Evolutionary conservation across 2,113 vertebrate genomes (phyloP).

Genomic region (Brachyhypopomus occidentalis): DNA sequence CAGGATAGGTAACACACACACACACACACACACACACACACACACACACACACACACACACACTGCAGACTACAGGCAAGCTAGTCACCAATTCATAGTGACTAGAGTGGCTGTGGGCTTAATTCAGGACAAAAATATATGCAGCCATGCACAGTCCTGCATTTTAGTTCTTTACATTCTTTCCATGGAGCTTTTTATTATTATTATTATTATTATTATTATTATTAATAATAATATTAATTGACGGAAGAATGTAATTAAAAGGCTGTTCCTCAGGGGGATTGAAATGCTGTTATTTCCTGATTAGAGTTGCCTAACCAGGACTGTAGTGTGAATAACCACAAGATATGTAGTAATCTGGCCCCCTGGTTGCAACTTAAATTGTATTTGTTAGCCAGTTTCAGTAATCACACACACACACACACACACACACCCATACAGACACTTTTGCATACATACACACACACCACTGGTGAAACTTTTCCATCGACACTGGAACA

Average conservation of each 20-base stretch:
- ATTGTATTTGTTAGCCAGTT: background rate
- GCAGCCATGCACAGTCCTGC: background rate
- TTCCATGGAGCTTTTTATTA: background rate
- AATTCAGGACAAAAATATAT: too few species aligned
- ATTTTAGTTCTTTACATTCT: background rate
- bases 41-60: background rate
- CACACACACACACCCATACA: too few species aligned
- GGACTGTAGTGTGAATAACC: constrained; percentile 37
- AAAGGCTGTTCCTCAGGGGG: constrained; percentile 44
- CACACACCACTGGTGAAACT: too few species aligned
- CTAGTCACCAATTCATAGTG: too few species aligned
- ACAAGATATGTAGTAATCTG: constrained; percentile 47
- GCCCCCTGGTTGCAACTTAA: constrained; percentile 47
- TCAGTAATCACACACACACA: too few species aligned
- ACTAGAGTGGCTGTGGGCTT: too few species aligned
- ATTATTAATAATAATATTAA: background rate
- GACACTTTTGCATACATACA: too few species aligned
- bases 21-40: background rate
- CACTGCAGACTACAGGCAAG: background rate
- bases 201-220: too few species aligned
- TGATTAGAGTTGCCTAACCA: constrained; percentile 56
- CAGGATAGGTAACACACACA: too few species aligned
- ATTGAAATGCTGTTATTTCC: constrained; percentile 51
- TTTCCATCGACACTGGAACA: too few species aligned
- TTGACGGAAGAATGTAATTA: constrained; percentile 42